Evolutionary conservation across 2,888 invertebrate species (phyloP).

Genomic region (Volucella bombylans): DNA sequence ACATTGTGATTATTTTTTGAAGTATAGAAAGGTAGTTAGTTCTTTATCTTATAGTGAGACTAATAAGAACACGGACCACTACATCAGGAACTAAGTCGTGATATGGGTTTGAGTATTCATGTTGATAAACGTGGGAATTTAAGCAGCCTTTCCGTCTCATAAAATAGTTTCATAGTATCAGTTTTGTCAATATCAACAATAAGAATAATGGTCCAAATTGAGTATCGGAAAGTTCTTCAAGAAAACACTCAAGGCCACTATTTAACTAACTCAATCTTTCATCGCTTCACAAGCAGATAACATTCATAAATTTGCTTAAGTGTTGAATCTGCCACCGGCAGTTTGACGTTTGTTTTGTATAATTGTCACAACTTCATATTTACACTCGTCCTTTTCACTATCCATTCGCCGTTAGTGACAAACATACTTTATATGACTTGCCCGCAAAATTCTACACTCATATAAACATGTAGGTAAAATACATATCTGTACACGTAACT

Average conservation of each 20-base stretch:
- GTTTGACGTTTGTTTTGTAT: conserved; percentile 10
- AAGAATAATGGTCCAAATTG: too few relatives aligned
- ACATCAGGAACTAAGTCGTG: too few relatives aligned
- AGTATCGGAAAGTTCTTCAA: too few relatives aligned
- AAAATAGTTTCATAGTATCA: too few relatives aligned
- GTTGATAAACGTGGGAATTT: too few relatives aligned
- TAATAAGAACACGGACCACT: too few relatives aligned
- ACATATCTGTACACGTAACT: neutral
- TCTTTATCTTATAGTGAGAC: too few relatives aligned
- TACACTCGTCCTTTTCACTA: neutral
- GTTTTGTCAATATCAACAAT: too few relatives aligned
- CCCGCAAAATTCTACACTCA: neutral
- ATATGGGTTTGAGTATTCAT: too few relatives aligned
- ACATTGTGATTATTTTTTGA: neutral
- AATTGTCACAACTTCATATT: conserved; percentile 12
- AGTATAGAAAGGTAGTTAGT: too few relatives aligned
- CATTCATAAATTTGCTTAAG: neutral
- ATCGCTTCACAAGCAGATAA: conserved; percentile 7
- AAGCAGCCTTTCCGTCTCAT: too few relatives aligned
- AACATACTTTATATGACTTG: conserved; percentile 8
- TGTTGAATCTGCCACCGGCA: conserved; percentile 17
- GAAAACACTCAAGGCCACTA: neutral
- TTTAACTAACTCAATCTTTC: neutral
- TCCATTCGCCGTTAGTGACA: neutral
- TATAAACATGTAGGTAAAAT: neutral